Conservation (phyloP, 2,797 vertebrate genomes). For the Urocyon cinereoargenteus region DNA sequence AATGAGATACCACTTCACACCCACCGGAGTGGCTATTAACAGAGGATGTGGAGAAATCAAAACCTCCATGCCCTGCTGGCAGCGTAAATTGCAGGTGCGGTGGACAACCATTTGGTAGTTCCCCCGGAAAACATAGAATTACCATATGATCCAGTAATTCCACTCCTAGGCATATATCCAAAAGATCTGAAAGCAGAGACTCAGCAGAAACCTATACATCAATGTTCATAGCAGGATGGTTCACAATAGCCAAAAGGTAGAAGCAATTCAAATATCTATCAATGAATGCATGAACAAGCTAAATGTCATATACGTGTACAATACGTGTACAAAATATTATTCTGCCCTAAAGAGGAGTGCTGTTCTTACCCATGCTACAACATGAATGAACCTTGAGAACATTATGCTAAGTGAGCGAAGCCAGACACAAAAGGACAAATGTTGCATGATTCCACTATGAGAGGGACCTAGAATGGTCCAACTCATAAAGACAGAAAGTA, state of each 20-base stretch:
- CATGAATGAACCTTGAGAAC: neutral
- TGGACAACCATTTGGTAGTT: neutral
- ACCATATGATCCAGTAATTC: neutral
- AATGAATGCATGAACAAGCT: neutral
- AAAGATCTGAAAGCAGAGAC: neutral
- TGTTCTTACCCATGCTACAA: neutral
- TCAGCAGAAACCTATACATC: fast-evolving
- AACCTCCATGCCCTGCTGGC: neutral
- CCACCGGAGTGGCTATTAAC: neutral
- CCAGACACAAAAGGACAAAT: neutral
- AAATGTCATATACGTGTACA: neutral
- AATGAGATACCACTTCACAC: neutral
- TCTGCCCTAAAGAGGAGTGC: neutral
- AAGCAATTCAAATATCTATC: neutral
- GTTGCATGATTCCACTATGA: neutral
- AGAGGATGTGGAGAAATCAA: neutral
- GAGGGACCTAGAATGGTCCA: neutral
- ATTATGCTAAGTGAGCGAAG: neutral
- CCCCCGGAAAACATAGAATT: neutral
- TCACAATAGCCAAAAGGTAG: neutral
- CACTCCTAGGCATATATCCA: neutral
- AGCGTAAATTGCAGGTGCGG: neutral
- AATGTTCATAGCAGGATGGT: neutral
- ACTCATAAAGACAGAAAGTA: neutral
- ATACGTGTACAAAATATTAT: neutral